These are phyloP conservation scores for Cynoglossus semilaevis DNA, from an alignment of 2,113 vertebrate genomes.

Conservation along the genomic window DNA sequence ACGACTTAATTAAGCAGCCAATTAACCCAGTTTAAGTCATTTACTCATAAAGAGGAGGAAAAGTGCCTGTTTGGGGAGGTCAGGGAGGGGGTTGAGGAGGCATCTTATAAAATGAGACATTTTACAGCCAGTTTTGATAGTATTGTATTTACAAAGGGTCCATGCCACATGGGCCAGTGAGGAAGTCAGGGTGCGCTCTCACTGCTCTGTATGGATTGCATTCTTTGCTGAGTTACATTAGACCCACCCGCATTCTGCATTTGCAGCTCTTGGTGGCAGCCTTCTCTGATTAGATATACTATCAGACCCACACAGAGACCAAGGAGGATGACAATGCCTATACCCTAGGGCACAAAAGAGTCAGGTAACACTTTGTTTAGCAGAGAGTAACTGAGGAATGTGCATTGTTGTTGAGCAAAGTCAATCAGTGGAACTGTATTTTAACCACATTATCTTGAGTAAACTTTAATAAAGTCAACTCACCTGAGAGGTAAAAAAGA, in stretches of 20 bases:
- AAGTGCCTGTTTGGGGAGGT: no score
- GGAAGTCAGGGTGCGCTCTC: slow-evolving; percentile 43
- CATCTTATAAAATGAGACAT: no score
- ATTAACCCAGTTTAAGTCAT: no score
- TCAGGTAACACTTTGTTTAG: slow-evolving; percentile 33
- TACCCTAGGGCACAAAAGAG: slow-evolving; percentile 62
- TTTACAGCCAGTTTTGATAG: no score
- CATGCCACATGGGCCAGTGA: slow-evolving; percentile 25
- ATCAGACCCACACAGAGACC: slow-evolving; percentile 77
- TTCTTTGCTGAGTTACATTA: slow-evolving; percentile 59
- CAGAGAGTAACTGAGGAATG: neutral
- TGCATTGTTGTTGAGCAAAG: neutral
- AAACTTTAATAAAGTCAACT: slow-evolving; percentile 32
- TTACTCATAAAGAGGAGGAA: no score
- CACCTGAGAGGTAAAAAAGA: slow-evolving; percentile 76
- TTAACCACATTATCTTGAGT: neutral
- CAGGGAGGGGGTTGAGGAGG: no score
- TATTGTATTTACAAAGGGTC: slow-evolving; percentile 49
- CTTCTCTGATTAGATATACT: slow-evolving; percentile 74
- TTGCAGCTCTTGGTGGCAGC: slow-evolving; percentile 68
- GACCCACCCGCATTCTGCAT: slow-evolving; percentile 66
- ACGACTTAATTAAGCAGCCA: no score
- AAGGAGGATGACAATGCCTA: slow-evolving; percentile 75
- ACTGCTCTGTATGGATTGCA: slow-evolving; percentile 68
- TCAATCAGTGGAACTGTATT: neutral